Evolutionary conservation across 2,797 vertebrate genomes (phyloP).

Genomic region (Lithobates sylvaticus): DNA sequence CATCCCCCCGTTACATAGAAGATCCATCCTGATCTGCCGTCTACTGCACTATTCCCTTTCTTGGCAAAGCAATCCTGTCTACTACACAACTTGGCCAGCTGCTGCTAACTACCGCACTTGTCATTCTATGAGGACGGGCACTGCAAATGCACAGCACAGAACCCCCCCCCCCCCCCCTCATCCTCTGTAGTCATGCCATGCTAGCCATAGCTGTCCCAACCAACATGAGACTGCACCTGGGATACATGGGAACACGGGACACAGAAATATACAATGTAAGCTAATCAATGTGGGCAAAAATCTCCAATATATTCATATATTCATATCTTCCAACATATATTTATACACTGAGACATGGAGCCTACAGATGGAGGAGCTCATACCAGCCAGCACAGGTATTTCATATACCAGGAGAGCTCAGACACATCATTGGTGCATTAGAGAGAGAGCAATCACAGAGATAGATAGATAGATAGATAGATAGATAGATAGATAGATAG

Average conservation of each 20-base stretch:
- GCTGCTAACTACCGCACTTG: conserved; percentile 29
- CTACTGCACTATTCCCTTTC: conserved; percentile 9
- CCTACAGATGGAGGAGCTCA: too few species aligned
- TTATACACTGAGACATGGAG: background rate
- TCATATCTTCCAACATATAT: background rate
- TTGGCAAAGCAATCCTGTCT: conserved; percentile 18
- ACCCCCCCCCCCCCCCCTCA: too few species aligned
- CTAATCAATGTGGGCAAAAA: too few species aligned
- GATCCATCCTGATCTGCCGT: background rate
- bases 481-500: background rate
- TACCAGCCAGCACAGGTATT: too few species aligned
- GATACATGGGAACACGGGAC: too few species aligned
- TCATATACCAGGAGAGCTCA: too few species aligned
- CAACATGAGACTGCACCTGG: too few species aligned
- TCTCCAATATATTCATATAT: background rate
- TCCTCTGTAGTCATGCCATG: background rate
- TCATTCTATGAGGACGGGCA: conserved; percentile 2
- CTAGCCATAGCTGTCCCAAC: background rate
- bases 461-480: background rate
- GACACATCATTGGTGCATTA: too few species aligned
- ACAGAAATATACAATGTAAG: too few species aligned
- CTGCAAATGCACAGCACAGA: conserved; percentile 13
- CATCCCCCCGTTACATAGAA: background rate
- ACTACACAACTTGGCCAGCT: conserved; percentile 25
- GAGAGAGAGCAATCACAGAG: too few species aligned